A percentile compares a stretch with the other conserved stretches of the same genome.
phyloP scores from a whole-genome alignment of 2,797 vertebrate species.

The Carcharodon carcharias region DNA sequence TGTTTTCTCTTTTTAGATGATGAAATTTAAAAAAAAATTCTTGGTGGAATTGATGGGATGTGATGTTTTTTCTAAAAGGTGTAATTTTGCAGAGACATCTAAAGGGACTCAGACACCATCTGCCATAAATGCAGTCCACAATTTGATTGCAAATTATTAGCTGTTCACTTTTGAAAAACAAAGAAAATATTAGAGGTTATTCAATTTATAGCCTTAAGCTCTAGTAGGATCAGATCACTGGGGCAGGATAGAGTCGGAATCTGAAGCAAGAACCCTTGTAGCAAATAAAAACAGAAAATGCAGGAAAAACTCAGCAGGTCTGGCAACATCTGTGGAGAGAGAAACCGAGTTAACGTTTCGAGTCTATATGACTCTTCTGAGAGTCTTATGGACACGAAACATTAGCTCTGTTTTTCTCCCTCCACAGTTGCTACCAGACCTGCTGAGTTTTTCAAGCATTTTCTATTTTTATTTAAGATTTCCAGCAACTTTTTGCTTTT shows the following conservation, averaged over 20 bases:
- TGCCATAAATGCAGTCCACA: not conserved
- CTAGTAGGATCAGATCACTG: not conserved
- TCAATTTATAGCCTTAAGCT: not conserved
- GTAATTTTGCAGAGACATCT: not conserved
- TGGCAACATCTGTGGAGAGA: too few relatives aligned
- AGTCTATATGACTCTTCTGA: too few relatives aligned
- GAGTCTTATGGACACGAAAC: too few relatives aligned
- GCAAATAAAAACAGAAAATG: too few relatives aligned
- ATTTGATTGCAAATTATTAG: not conserved
- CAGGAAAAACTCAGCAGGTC: too few relatives aligned
- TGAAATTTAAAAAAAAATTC: not conserved
- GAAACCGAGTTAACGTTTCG: too few relatives aligned
- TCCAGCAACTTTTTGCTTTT: too few relatives aligned
- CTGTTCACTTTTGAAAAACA: not conserved
- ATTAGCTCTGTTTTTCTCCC: too few relatives aligned
- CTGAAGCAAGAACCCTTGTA: not conserved
- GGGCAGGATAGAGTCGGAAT: not conserved
- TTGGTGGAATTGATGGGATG: conserved; percentile 3
- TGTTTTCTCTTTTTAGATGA: not conserved
- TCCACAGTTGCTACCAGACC: too few relatives aligned
- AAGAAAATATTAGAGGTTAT: not conserved
- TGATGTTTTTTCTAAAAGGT: not conserved
- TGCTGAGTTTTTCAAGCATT: too few relatives aligned
- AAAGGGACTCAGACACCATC: not conserved
- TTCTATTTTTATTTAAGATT: too few relatives aligned